phyloP scores from a whole-genome alignment of 53 echinoderm and acorn worm genomes.

The Henricia sp. region DNA sequence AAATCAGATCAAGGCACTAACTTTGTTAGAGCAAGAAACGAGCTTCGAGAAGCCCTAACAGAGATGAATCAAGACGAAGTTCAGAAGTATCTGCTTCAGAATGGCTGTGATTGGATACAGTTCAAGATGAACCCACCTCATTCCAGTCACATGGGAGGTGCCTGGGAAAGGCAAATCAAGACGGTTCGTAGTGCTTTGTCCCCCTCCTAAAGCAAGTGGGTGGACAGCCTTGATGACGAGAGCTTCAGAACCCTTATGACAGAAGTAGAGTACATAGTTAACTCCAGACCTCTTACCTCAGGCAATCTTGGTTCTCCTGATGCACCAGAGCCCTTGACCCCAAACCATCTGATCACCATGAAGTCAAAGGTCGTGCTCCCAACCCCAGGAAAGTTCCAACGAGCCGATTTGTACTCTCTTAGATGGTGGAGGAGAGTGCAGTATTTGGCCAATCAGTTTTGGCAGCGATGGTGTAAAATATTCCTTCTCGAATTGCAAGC shows the following conservation, averaged over 20 bases:
- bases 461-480: slow-evolving; percentile 34
- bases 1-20: slow-evolving; percentile 47
- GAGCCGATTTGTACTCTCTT: slow-evolving; percentile 13
- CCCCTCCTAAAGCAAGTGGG: slow-evolving; percentile 39
- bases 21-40: slow-evolving; percentile 41
- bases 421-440: slow-evolving; percentile 44
- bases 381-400: slow-evolving; percentile 59
- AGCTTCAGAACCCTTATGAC: slow-evolving; percentile 58
- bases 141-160: slow-evolving; percentile 70
- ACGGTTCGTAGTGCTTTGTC: slow-evolving; percentile 54
- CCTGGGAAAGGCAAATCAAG: slow-evolving; percentile 73
- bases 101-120: slow-evolving; percentile 52
- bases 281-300: slow-evolving; percentile 49
- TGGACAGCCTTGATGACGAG: slow-evolving; percentile 66
- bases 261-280: slow-evolving; percentile 60
- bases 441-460: slow-evolving; percentile 22
- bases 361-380: slow-evolving; percentile 42
- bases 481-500: slow-evolving; percentile 11
- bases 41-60: slow-evolving; percentile 12
- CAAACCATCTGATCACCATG: slow-evolving; percentile 59
- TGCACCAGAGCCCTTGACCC: slow-evolving; percentile 30
- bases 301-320: not conserved
- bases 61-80: slow-evolving; percentile 54
- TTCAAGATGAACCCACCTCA: slow-evolving; percentile 44
- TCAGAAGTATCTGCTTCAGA: slow-evolving; percentile 35